Conservation (phyloP, 2,113 vertebrate genomes). For the Nestor notabilis region DNA sequence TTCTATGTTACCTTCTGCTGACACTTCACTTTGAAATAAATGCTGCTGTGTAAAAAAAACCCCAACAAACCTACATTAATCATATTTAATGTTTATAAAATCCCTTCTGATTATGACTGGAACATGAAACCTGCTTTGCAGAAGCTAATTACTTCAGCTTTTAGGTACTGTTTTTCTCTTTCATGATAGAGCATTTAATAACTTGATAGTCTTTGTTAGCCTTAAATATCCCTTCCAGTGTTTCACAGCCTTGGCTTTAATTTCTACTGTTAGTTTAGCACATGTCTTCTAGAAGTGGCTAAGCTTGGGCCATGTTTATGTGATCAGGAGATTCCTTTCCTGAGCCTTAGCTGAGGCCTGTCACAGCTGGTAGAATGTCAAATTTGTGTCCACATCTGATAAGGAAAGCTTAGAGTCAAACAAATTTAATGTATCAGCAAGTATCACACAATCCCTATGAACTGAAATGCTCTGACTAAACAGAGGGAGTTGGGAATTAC, state of each 20-base stretch:
- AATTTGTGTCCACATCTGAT: neutral
- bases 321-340: neutral
- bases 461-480: neutral
- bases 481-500: neutral
- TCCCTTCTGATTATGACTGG: neutral
- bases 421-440: neutral
- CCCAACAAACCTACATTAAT: constrained; percentile 24
- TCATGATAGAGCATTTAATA: constrained; percentile 5
- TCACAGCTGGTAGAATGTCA: neutral
- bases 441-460: neutral
- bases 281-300: neutral
- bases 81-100: constrained; percentile 42
- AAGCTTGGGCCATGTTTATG: neutral
- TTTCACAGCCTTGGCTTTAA: neutral
- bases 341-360: neutral
- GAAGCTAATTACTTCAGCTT: constrained; percentile 18
- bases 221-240: neutral
- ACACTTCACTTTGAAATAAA: neutral
- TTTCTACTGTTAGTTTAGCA: neutral
- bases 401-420: neutral
- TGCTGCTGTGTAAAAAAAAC: neutral
- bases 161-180: neutral
- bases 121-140: constrained; percentile 14
- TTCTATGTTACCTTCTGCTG: constrained; percentile 31
- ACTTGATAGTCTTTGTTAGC: neutral